Evolutionary conservation across 2,113 vertebrate species (phyloP), one percentile per base, ranked within the genome.

Genomic region (Leptosomus discolor): DNA sequence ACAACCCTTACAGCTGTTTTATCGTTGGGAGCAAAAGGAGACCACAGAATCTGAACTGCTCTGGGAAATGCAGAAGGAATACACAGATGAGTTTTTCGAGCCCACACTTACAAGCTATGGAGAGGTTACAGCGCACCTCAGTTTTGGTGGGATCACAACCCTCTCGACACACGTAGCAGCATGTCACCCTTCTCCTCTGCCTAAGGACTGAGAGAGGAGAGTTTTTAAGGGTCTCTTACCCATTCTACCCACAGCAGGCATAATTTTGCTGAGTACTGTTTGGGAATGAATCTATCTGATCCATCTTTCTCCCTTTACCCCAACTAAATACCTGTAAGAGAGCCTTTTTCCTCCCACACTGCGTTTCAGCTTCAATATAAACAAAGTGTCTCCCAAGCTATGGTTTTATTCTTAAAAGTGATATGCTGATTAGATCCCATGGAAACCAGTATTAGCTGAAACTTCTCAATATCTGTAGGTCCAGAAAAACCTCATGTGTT

Each of bases 151-250:
- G n/a, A 27, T 13, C 9, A 12, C 45, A 57, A 50, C 32, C 41
- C n/a, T 45, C 54, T 16, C 3, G 2, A 22, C 39, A 51, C 3
- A 2, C 2, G 0, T 1, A 27, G 12, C 37, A 68, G 24, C 18
- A 26, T 3, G 2, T 43, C 3, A 12, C 30, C 15, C 5, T 45
- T 54, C 27, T 75, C 45, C 12, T 60, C 50, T 73, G 57, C 58
- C 45, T 8, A 7, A 77, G 21, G 6, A 43, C n/a, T 67, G 80
- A 85, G 29, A 65, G 43, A 46, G 16, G 5, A 61, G 21, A 67
- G 43, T 20, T 17, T 71, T 69, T 18, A 77, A 56, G 24, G 27
- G 19, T 58, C 26, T 60, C 45, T 53, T 29, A 30, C 32, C 23
- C 14, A 1, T 14, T 80, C 73, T 90, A 21, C 45, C 34, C 41